phyloP scores from a whole-genome alignment of 2,797 vertebrate species.

The Danio kyathit region DNA sequence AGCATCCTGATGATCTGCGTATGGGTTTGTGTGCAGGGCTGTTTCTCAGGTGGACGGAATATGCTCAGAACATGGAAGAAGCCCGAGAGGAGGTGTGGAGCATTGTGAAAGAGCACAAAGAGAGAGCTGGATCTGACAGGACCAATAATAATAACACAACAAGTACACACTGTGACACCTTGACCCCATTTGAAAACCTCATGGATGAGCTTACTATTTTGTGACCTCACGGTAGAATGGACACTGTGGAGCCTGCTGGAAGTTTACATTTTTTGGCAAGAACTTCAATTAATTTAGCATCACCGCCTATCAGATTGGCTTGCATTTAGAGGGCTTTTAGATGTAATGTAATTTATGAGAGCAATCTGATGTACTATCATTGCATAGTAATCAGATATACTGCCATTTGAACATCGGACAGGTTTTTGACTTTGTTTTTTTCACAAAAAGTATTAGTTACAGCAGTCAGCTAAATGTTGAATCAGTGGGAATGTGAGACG shows the following conservation, averaged over 20 bases:
- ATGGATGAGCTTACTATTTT: slow-evolving; percentile 62
- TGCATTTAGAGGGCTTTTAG: neutral
- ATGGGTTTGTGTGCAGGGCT: slow-evolving; percentile 73
- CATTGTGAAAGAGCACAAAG: slow-evolving; percentile 71
- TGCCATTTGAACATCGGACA: slow-evolving; percentile 1
- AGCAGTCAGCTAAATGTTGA: slow-evolving; percentile 12
- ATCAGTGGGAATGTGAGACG: slow-evolving; percentile 3
- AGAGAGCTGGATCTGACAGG: slow-evolving; percentile 56
- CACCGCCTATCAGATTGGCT: neutral
- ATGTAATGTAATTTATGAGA: neutral
- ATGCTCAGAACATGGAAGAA: slow-evolving; percentile 77
- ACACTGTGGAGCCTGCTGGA: neutral
- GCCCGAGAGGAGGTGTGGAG: slow-evolving; percentile 77
- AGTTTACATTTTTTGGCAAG: neutral
- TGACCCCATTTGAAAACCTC: slow-evolving; percentile 50
- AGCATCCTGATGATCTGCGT: slow-evolving; percentile 2
- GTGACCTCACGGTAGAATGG: slow-evolving; percentile 26
- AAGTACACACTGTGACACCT: slow-evolving; percentile 42
- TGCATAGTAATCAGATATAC: slow-evolving; percentile 5
- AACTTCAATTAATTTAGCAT: neutral
- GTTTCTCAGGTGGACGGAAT: slow-evolving; percentile 85
- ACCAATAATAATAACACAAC: slow-evolving; percentile 8
- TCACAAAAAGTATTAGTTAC: neutral
- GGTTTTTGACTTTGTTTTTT: neutral
- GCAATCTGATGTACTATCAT: neutral